phyloP scores from a whole-genome alignment of 2,888 invertebrate species.

The Dasypolia templi region DNA sequence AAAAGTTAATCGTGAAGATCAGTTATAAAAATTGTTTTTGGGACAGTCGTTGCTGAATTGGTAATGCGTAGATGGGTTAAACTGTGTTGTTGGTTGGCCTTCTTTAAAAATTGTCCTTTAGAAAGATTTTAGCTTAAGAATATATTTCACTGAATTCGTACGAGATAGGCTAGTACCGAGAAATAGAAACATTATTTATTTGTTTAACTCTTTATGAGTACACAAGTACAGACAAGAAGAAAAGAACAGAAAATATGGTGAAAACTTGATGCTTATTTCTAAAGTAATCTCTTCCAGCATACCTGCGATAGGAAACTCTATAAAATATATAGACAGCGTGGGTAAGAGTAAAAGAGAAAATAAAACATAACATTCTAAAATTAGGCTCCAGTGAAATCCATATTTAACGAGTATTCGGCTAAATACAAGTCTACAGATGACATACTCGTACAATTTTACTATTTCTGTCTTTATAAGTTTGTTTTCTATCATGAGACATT shows the following conservation, averaged over 20 bases:
- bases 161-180: neutral
- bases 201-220: too few relatives aligned
- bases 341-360: too few relatives aligned
- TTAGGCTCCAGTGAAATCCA: neutral
- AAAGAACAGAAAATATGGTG: too few relatives aligned
- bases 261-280: too few relatives aligned
- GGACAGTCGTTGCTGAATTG: neutral
- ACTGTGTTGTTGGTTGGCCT: neutral
- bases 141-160: neutral
- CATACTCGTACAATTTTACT: constrained; percentile 3
- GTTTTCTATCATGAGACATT: neutral
- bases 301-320: too few relatives aligned
- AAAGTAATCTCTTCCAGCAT: too few relatives aligned
- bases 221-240: too few relatives aligned
- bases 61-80: neutral
- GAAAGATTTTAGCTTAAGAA: neutral
- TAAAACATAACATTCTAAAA: too few relatives aligned
- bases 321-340: too few relatives aligned
- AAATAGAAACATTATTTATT: neutral
- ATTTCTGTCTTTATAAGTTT: neutral
- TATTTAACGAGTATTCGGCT: neutral
- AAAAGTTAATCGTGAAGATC: constrained; percentile 34
- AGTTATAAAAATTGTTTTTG: constrained; percentile 20
- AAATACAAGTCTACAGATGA: constrained; percentile 4
- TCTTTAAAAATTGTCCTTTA: neutral